Evolutionary conservation across 2,888 invertebrate species (phyloP), one percentile per base, ranked within the genome.

Genomic region (Branchipolynoe longqiensis): DNA sequence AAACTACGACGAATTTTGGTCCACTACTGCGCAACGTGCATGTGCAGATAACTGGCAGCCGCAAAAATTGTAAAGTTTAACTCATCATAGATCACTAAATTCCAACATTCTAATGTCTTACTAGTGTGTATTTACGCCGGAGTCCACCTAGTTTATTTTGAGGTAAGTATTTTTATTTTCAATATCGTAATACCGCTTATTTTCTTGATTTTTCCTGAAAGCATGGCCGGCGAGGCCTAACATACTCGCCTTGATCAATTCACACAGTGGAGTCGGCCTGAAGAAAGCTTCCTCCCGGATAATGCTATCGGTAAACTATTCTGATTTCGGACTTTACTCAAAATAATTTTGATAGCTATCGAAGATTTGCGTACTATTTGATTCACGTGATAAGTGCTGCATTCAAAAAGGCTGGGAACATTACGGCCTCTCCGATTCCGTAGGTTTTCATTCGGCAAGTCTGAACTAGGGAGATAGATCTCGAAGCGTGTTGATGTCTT

Each of bases 1-100:
- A 78, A 78, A 78, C 78, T 78, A 78, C 78, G 78, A 78, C 78
- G 56, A 58, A 82, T 33, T 33, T 54, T 56, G 28, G 82, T 12
- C 83, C 83, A 83, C 64, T 83, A 64, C 83, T 83, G 83, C 83
- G 83, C 83, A 83, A 83, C 83, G 83, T 83, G 83, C 83, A 83
- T 83, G 83, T 83, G 83, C 62, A 31, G 82, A 4, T 36, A 83
- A 59, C 22, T 25, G 25, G 38, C n/a, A 22, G n/a, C 62, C 83
- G 28, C 14, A 40, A 38, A 62, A 62, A 18, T 83, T 83, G 38
- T 62, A 28, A 83, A 36, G 41, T 62, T 40, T 33, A 33, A 83
- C 28, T 25, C 59, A 36, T 14, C 36, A 38, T 83, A 62, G 64
- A 18, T 62, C 41, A 82, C 58, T 28, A 14, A 83, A 31, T 62